A percentile compares a stretch with the other conserved stretches of the same genome.
phyloP scores from a whole-genome alignment of 2,797 vertebrate species.

The Bufotes viridis region DNA sequence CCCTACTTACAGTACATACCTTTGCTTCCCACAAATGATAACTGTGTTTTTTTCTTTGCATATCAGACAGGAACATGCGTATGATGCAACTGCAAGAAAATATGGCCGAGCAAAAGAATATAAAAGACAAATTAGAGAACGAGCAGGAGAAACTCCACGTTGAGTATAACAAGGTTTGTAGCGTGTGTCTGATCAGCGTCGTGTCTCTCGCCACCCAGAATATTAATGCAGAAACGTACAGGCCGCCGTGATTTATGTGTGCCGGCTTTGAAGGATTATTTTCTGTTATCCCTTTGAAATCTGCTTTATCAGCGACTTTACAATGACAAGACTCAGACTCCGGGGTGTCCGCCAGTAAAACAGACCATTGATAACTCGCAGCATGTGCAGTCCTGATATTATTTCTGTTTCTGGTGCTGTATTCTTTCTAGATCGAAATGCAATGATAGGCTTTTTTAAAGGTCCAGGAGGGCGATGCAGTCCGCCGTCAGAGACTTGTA shows the following conservation, averaged over 20 bases:
- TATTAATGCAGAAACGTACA: background rate
- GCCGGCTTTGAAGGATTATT: constrained; percentile 9
- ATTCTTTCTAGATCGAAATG: background rate
- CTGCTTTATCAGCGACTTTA: constrained; percentile 31
- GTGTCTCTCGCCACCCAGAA: background rate
- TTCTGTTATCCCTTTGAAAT: constrained; percentile 17
- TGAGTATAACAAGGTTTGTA: constrained; percentile 93
- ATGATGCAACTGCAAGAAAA: constrained; percentile 99
- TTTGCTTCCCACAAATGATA: background rate
- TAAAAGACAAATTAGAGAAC: constrained; percentile 96
- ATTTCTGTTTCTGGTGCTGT: background rate
- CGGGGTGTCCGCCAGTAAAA: background rate
- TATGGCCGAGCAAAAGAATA: constrained; percentile 96
- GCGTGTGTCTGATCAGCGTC: background rate
- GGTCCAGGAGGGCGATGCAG: background rate
- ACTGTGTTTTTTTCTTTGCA: background rate
- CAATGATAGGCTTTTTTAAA: background rate
- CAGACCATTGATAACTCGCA: constrained; percentile 45
- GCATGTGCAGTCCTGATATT: background rate
- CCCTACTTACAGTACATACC: too few species aligned
- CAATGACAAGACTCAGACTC: constrained; percentile 19
- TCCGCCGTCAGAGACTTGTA: background rate
- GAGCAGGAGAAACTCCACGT: constrained; percentile 97
- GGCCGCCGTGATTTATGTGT: background rate
- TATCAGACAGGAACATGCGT: constrained; percentile 95